Base-by-base conservation (phyloP, 2,888 invertebrate species). In the Chrysina gloriosa region DNA sequence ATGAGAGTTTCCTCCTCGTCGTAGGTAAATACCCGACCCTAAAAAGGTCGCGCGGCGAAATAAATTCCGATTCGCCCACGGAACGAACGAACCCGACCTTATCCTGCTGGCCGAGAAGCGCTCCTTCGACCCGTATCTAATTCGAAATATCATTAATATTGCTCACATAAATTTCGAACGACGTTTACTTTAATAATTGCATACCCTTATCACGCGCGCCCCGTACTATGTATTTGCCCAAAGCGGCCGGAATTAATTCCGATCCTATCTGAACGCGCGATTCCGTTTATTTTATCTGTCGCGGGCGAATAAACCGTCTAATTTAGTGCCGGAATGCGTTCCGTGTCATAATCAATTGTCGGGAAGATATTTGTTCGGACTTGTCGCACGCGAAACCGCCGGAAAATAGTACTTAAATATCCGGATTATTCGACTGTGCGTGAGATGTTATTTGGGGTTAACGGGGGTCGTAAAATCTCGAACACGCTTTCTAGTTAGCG, bases 121-220 rank as follows among this genome's bases (percentile, higher is more conserved):
- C 34, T 34, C 47, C 19, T 21, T 2, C 58, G 42, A 61, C 58
- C 58, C 58, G 58, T 61, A 61, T 61, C 42, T 61, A 61, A 61
- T 61, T 42, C 58, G 27, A 61, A 42, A 61, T 42, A 61, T 61
- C 58, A 61, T 61, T 61, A 61, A 61, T 61, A 61, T 61, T 61
- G 58, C 45, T 61, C 58, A 42, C 58, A 21, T 27, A 61, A 61
- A 61, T 61, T 61, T 42, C 42, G 19, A 61, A 61, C 58, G 42
- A 61, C 58, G 58, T 61, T 61, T 61, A 61, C 58, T 61, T 61
- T 61, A 61, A 61, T 61, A 61, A 61, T 61, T 61, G 58, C 58
- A 11, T 27, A 61, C 58, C 58, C 58, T 61, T 42, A 45, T 61
- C 58, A 61, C 58, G 58, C 58, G 27, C 42, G 29, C 19, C 16